phyloP scores from a whole-genome alignment of 2,113 vertebrate genomes.

The Oncorhynchus gorbuscha region DNA sequence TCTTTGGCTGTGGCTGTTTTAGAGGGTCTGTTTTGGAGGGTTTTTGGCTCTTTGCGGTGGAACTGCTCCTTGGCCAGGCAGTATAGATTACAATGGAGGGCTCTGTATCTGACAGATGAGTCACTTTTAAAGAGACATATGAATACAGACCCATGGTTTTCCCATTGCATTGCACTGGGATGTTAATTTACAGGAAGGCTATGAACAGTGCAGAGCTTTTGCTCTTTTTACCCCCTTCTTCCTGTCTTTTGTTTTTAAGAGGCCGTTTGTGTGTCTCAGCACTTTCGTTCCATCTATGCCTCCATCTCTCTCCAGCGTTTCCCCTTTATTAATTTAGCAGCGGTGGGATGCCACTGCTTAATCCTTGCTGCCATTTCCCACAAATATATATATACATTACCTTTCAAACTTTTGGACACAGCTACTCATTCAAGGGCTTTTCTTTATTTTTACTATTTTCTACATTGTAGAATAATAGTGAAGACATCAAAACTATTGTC shows the following conservation, averaged over 20 bases:
- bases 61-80: slow-evolving; percentile 46
- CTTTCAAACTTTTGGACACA: too few relatives aligned
- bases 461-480: too few relatives aligned
- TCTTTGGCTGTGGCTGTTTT: slow-evolving; percentile 59
- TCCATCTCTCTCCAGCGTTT: background rate
- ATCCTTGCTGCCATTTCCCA: too few relatives aligned
- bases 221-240: slow-evolving; percentile 26
- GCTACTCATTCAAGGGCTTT: too few relatives aligned
- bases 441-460: too few relatives aligned
- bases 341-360: too few relatives aligned
- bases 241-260: slow-evolving; percentile 59
- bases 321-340: background rate
- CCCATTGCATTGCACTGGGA: slow-evolving; percentile 35
- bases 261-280: slow-evolving; percentile 54
- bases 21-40: slow-evolving; percentile 35
- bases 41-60: slow-evolving; percentile 42
- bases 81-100: slow-evolving; percentile 22
- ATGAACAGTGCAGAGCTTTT: background rate
- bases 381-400: too few relatives aligned
- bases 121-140: slow-evolving; percentile 57
- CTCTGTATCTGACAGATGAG: slow-evolving; percentile 51
- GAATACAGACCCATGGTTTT: slow-evolving; percentile 56
- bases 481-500: too few relatives aligned
- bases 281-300: background rate
- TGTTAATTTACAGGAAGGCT: slow-evolving; percentile 49